These are phyloP conservation scores for Drosophila neotestacea DNA, from an alignment of 2,888 invertebrate genomes.

Conservation along the genomic window DNA sequence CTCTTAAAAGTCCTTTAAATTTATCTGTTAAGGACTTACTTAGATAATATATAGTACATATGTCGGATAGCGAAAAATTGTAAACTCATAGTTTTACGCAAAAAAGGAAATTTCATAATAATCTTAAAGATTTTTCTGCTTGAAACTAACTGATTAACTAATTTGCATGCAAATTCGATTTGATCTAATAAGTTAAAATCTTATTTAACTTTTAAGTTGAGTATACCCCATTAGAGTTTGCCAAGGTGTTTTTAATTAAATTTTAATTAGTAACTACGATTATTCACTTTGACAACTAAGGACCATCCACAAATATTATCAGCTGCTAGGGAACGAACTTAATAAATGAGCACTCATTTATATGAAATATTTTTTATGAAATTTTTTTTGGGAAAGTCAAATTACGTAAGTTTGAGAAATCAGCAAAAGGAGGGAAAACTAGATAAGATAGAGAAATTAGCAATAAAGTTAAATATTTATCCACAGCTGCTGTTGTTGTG, in stretches of 20 bases:
- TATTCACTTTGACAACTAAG: constrained; percentile 14
- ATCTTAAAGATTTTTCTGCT: too few relatives aligned
- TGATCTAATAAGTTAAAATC: too few relatives aligned
- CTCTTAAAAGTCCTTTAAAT: too few relatives aligned
- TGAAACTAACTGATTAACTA: too few relatives aligned
- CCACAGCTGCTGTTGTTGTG: constrained; percentile 2
- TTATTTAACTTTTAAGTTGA: background rate
- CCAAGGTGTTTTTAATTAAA: constrained; percentile 14
- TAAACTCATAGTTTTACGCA: too few relatives aligned
- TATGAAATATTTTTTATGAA: background rate
- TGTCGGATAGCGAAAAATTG: too few relatives aligned
- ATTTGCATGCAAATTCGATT: too few relatives aligned
- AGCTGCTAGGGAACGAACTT: background rate
- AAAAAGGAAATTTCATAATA: too few relatives aligned
- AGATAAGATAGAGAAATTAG: background rate
- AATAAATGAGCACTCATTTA: constrained; percentile 10
- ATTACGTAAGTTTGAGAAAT: background rate
- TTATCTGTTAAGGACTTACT: too few relatives aligned
- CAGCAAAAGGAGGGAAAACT: background rate
- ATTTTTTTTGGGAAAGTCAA: background rate
- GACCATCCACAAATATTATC: constrained; percentile 2
- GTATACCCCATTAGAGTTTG: background rate
- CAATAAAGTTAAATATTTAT: background rate
- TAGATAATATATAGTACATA: too few relatives aligned
- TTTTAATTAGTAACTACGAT: constrained; percentile 23